A percentile compares a stretch with the other conserved stretches of the same genome.
phyloP scores from a whole-genome alignment of 1,140 invertebrate genomes.

The Agrypnia vestita region DNA sequence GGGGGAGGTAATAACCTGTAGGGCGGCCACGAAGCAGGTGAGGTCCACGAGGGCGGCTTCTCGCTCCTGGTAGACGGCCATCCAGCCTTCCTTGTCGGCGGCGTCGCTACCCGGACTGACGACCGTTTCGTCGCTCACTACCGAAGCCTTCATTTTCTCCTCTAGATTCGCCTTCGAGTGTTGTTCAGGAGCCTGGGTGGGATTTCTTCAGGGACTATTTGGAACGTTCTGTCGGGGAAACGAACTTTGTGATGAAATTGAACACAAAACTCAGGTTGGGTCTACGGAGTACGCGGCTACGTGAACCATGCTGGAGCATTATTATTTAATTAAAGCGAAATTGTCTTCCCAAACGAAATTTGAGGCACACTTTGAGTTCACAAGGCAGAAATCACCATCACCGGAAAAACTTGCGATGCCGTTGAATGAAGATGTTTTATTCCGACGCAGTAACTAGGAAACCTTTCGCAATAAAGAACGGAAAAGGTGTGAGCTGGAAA shows the following conservation, averaged over 20 bases:
- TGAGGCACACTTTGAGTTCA: not conserved
- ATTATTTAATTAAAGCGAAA: not conserved
- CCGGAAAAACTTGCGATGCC: not conserved
- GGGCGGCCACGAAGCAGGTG: conserved; percentile 49
- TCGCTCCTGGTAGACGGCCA: conserved; percentile 40
- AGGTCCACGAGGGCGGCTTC: conserved; percentile 53
- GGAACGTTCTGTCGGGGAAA: conserved; percentile 36
- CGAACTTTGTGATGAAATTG: conserved; percentile 15
- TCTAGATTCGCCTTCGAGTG: not conserved
- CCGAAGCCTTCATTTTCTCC: conserved; percentile 23
- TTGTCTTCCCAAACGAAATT: not conserved
- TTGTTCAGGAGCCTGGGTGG: not conserved
- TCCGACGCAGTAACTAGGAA: not conserved
- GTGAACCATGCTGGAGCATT: conserved; percentile 33
- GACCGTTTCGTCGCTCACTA: conserved; percentile 50
- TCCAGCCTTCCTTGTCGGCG: conserved; percentile 20
- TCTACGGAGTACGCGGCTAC: conserved; percentile 36
- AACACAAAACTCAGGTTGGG: conserved; percentile 32
- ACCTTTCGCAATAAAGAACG: not conserved
- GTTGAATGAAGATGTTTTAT: too few species aligned
- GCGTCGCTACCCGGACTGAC: conserved; percentile 28
- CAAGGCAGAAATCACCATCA: conserved; percentile 33
- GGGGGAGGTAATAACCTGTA: conserved; percentile 52
- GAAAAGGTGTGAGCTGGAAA: not conserved
- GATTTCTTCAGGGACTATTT: conserved; percentile 18